These are phyloP conservation scores for Carcharodon carcharias DNA, from an alignment of 2,797 vertebrate genomes.

Conservation along the genomic window DNA sequence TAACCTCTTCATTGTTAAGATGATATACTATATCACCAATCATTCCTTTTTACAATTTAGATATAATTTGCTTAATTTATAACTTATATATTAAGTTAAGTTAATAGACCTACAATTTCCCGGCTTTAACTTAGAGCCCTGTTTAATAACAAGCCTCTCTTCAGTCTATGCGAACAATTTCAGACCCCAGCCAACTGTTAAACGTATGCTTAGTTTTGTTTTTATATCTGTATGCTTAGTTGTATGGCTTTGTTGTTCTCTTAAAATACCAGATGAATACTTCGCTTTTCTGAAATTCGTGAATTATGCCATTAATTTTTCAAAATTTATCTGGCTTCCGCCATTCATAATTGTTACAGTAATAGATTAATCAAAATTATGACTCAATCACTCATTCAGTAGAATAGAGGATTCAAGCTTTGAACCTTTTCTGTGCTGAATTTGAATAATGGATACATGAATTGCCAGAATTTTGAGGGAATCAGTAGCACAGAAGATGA, in stretches of 20 bases:
- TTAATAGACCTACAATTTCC: neutral
- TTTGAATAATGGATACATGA: neutral
- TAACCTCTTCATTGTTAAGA: neutral
- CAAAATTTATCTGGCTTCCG: neutral
- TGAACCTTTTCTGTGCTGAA: neutral
- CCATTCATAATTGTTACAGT: neutral
- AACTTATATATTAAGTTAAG: neutral
- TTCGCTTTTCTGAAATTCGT: neutral
- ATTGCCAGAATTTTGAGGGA: neutral
- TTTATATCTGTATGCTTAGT: neutral
- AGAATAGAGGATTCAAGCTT: neutral
- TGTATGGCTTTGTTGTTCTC: neutral
- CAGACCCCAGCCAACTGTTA: neutral
- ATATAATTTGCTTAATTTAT: neutral
- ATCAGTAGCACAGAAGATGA: neutral
- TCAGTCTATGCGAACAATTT: neutral
- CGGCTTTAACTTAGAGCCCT: neutral
- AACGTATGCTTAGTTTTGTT: neutral
- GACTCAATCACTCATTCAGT: neutral
- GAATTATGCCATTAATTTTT: neutral
- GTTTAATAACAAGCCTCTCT: neutral
- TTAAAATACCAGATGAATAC: neutral
- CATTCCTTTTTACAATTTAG: neutral
- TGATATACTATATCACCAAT: neutral
- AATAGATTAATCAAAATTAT: neutral